These are phyloP conservation scores for Macaria liturata DNA, from an alignment of 2,888 invertebrate genomes.

Conservation along the genomic window DNA sequence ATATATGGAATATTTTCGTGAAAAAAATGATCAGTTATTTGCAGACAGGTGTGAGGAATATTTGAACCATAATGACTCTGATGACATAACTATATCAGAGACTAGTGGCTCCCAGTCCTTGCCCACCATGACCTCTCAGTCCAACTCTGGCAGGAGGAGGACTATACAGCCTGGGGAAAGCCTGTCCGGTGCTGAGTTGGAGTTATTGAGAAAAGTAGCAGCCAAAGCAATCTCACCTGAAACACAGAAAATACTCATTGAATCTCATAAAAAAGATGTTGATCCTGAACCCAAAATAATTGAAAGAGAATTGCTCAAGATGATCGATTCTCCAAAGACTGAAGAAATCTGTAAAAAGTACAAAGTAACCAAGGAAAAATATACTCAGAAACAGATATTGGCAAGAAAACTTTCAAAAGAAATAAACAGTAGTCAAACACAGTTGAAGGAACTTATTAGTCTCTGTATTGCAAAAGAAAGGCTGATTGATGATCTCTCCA, in stretches of 20 bases:
- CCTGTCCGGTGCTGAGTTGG: conserved; percentile 83
- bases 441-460: conserved; percentile 88
- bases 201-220: conserved; percentile 84
- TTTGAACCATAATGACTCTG: conserved; percentile 78
- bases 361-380: conserved; percentile 80
- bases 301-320: conserved; percentile 77
- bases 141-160: conserved; percentile 77
- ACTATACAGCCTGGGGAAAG: conserved; percentile 85
- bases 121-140: conserved; percentile 76
- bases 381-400: conserved; percentile 74
- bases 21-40: conserved; percentile 87
- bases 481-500: conserved; percentile 86
- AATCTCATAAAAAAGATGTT: conserved; percentile 81
- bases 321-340: conserved; percentile 78
- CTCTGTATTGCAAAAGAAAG: conserved; percentile 87
- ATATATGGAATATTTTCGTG: conserved; percentile 87
- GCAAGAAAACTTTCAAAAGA: conserved; percentile 80
- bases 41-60: conserved; percentile 84
- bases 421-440: conserved; percentile 86
- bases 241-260: conserved; percentile 80
- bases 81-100: conserved; percentile 79
- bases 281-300: conserved; percentile 82
- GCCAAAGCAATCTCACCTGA: conserved; percentile 79
- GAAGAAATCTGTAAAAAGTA: conserved; percentile 78
- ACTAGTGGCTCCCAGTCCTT: conserved; percentile 77